Percentiles rank a stretch among this genome's conserved stretches.
Conservation (phyloP, 2,113 vertebrate species). For the Rissa tridactyla region DNA sequence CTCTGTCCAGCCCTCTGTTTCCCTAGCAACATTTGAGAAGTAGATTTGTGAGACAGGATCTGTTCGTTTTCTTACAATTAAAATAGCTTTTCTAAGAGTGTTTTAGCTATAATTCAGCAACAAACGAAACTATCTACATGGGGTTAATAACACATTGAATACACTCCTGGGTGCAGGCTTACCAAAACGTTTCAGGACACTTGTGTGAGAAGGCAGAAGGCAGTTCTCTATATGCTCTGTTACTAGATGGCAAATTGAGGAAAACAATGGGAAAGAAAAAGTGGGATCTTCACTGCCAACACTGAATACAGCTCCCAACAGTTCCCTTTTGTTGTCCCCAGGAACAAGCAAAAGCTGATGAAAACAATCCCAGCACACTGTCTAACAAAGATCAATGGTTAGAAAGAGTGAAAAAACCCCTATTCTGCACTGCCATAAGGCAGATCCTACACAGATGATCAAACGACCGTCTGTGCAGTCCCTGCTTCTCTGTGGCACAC, state of each 20-base stretch:
- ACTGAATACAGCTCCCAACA: slow-evolving; percentile 32
- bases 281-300: slow-evolving; percentile 6
- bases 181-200: background rate
- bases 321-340: slow-evolving; percentile 19
- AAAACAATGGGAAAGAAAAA: slow-evolving; percentile 36
- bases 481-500: background rate
- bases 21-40: background rate
- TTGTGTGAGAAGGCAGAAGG: background rate
- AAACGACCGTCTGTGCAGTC: background rate
- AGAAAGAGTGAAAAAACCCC: background rate
- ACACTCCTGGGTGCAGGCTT: background rate
- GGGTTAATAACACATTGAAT: background rate
- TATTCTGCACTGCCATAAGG: background rate
- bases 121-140: background rate
- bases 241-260: slow-evolving; percentile 1
- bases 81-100: background rate
- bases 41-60: background rate
- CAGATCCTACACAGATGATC: background rate
- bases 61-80: background rate
- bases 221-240: background rate
- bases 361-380: slow-evolving; percentile 42
- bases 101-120: background rate
- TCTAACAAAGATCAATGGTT: slow-evolving; percentile 25
- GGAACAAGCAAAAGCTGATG: slow-evolving; percentile 48
- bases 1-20: background rate